phyloP scores from a whole-genome alignment of 37 sponge, comb jelly and placozoan species.

The Aphrocallistes beatrix region DNA sequence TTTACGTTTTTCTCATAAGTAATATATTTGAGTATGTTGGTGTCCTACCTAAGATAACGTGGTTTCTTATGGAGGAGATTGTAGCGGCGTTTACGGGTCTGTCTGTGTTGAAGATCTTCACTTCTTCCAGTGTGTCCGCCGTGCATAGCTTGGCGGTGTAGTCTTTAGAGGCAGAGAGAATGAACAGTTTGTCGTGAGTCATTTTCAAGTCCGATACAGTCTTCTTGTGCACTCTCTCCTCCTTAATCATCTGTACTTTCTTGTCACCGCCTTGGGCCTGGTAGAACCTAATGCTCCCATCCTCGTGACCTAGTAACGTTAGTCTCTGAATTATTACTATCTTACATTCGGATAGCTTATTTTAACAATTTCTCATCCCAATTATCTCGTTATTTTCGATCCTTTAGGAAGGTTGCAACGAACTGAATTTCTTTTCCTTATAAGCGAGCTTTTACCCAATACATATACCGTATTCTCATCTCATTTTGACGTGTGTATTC shows the following conservation, averaged over 20 bases:
- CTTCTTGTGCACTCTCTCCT: conserved; percentile 26
- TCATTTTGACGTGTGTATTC: no score
- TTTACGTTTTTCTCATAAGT: no score
- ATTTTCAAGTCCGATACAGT: conserved; percentile 52
- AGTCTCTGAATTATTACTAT: no score
- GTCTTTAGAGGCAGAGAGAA: conserved; percentile 86
- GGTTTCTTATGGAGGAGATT: conserved; percentile 75
- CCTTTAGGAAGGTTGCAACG: no score
- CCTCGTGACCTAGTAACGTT: conserved; percentile 44
- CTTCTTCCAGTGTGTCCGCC: conserved; percentile 48
- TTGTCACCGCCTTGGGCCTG: neutral
- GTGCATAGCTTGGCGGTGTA: conserved; percentile 80
- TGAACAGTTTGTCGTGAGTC: conserved; percentile 57
- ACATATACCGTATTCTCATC: no score
- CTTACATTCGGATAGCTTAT: no score
- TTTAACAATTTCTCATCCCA: no score
- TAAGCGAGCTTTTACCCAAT: no score
- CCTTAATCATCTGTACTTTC: neutral
- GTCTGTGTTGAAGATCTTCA: conserved; percentile 85
- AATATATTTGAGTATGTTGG: no score
- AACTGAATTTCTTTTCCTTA: no score
- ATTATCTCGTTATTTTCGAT: no score
- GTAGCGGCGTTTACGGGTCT: conserved; percentile 95
- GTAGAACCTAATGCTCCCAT: conserved; percentile 46
- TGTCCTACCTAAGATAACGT: conserved; percentile 38